Evolutionary conservation across 1,140 invertebrate genomes (phyloP), one percentile per base, ranked within the genome.

Genomic region (Anadara kagoshimensis): DNA sequence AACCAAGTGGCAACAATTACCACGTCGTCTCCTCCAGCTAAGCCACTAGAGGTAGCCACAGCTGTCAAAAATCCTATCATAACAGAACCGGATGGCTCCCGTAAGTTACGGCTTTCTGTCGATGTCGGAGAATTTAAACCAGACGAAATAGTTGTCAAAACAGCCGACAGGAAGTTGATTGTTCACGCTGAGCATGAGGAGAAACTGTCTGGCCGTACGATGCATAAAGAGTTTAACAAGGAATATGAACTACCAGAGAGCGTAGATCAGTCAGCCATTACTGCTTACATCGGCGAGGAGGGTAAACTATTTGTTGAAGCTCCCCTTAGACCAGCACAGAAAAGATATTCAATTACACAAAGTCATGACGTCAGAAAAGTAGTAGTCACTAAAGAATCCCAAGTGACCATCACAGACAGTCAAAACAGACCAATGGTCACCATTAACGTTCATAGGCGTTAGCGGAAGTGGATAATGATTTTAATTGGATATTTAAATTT

Each of bases 211-310:
- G 85, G 85, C 11, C 70, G 86, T 57, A 88, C 86, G 12, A 78
- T 87, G 54, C 86, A 87, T 72, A 87, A 86, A 57, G 87, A 89
- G 74, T 89, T 89, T 70, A 88, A 86, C 67, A 88, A 88, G 67
- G 85, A 89, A 69, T 89, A 88, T 69, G 87, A 89, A 67, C 74
- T 89, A 49, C 88, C 88, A 0, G 86, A 87, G 29, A 83, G 78
- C 57, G 87, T 89, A 26, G 87, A 89, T 69, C 86, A 88, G 64
- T 75, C 83, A 22, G 80, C 82, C 11, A 88, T 89, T 47, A 83
- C 83, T 0, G 87, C 87, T n/a, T 87, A 85, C 61, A 82, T 89
- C 41, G 81, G 80, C 29, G 87, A 87, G 26, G 86, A 87, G 51
- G 84, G 84, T 11, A 85, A 84, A 62, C 76, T 89, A 18, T 84